phyloP scores from a whole-genome alignment of 2,797 vertebrate genomes.

The Myoxocephalus aenaeus region DNA sequence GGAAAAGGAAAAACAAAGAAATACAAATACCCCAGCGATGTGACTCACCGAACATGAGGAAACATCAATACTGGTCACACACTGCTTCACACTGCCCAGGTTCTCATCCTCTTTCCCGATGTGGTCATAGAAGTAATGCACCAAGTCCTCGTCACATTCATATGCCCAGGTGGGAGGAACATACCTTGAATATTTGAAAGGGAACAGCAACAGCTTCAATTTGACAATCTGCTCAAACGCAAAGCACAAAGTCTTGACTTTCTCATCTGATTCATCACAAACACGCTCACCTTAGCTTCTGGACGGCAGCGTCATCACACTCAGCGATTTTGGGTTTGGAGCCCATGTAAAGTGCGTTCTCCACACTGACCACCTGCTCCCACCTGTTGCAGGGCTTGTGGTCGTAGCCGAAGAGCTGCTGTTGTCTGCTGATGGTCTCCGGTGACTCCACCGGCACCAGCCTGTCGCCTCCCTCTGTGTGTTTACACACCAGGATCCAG shows the following conservation, averaged over 20 bases:
- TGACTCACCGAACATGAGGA: conserved; percentile 92
- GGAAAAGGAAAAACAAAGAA: background rate
- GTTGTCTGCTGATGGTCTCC: conserved; percentile 90
- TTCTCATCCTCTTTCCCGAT: conserved; percentile 97
- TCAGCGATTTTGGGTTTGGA: conserved; percentile 88
- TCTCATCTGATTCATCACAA: background rate
- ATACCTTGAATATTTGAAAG: conserved; percentile 78
- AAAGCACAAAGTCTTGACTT: background rate
- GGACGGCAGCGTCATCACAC: conserved; percentile 88
- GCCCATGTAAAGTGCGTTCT: conserved; percentile 90
- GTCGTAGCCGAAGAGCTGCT: conserved; percentile 96
- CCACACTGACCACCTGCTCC: conserved; percentile 96
- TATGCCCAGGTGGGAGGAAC: conserved; percentile 95
- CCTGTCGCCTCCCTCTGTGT: conserved; percentile 93
- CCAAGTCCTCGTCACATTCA: conserved; percentile 96
- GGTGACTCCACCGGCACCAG: conserved; percentile 94
- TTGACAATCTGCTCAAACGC: background rate
- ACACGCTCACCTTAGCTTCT: conserved; percentile 89
- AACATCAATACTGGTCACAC: conserved; percentile 96
- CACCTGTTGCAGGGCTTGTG: conserved; percentile 93
- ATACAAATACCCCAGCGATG: background rate
- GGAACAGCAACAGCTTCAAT: background rate
- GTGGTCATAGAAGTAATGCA: conserved; percentile 96
- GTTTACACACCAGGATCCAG: conserved; percentile 95
- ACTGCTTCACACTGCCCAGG: conserved; percentile 96